phyloP scores from a whole-genome alignment of 2,888 invertebrate species.

The Geophilus truncorum region DNA sequence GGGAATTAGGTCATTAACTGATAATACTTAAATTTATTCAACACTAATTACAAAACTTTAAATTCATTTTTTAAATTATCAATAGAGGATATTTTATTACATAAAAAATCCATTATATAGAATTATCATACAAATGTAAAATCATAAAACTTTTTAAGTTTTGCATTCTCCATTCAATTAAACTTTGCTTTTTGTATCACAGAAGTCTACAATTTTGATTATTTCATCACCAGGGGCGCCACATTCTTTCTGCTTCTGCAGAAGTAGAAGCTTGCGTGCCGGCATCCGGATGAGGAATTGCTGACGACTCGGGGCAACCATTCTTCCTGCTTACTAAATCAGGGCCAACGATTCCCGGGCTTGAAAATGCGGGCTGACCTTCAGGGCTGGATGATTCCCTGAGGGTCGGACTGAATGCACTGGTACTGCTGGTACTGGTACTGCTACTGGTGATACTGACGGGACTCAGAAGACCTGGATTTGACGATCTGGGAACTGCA shows the following conservation, averaged over 20 bases:
- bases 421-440: conserved; percentile 29
- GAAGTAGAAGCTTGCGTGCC: conserved; percentile 31
- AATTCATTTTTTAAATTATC: background rate
- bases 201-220: background rate
- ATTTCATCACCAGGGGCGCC: conserved; percentile 67
- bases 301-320: background rate
- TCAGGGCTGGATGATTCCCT: conserved; percentile 5
- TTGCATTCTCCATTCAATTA: background rate
- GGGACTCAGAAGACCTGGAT: conserved; percentile 25
- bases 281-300: background rate
- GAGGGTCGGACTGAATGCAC: conserved; percentile 30
- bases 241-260: conserved; percentile 63
- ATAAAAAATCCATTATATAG: background rate
- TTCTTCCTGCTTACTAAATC: background rate
- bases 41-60: too few species aligned
- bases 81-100: background rate
- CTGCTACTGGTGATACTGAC: conserved; percentile 16
- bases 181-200: background rate
- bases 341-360: background rate
- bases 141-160: background rate
- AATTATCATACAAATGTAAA: background rate
- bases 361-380: background rate
- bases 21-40: too few species aligned
- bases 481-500: background rate
- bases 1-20: too few species aligned